Evolutionary conservation across 2,797 vertebrate genomes (phyloP), one percentile per base, ranked within the genome.

Genomic region (Gymnoscopelus braueri): DNA sequence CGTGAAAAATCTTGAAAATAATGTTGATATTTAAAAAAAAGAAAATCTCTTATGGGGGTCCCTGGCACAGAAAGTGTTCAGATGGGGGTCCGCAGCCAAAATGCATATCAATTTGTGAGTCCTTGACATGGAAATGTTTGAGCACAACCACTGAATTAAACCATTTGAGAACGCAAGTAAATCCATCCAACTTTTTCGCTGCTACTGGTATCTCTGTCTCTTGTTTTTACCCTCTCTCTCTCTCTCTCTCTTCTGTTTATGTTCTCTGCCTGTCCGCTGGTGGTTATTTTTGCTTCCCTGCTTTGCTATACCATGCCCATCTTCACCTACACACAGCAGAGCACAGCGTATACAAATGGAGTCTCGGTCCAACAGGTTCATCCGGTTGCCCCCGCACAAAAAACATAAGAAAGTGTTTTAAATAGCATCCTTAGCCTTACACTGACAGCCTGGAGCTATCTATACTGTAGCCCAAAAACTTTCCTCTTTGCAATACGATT

Each of bases 341-440:
- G 55, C 69, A 64, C 32, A 69, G 63, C 56, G 62, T 47, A 67
- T 77, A 54, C 72, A 84, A 81, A 84, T 69, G 77, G 65, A 84
- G 74, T 65, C 24, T 57, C 61, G 2, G 62, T 67, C 59, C 48
- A 61, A 75, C 66, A 63, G 24, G 65, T 69, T 56, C 44, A 13
- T 73, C 52, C 72, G 69, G 63, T 57, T 51, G 68, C 75, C 71
- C 13, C 1, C 14, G 5, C 63, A 54, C n/a, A 47, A 19, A 60
- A 52, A 61, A 80, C 19, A 35, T n/a, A 67, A 63, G 52, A 10
- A 75, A 63, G 69, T 76, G 58, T 75, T 71, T 72, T 66, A 77
- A 71, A 80, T 69, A 73, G 71, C 60, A 76, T 70, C 60, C 57
- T 58, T 44, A 26, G 60, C 75, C 54, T 69, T 75, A 74, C 63